Base-by-base conservation (phyloP, 2,888 invertebrate genomes). In the Cephus pulcher region DNA sequence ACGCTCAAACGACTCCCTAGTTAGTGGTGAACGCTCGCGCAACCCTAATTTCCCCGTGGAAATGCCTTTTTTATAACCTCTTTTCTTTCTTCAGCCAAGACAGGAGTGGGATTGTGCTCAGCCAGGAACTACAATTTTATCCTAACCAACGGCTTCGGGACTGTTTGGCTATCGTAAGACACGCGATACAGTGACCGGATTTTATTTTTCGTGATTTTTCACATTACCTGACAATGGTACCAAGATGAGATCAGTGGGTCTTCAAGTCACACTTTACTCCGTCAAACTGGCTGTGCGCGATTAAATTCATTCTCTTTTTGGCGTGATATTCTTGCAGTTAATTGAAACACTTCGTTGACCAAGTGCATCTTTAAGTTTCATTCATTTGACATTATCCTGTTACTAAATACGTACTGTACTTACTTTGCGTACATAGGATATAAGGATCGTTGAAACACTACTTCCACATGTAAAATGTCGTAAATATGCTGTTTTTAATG, bases 401-500 rank as follows among this genome's bases (percentile, higher is more conserved):
- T 56, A 15, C 1, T 56, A 23, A 56, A 56, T 56, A 1, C 2
- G 33, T 23, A 56, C 9, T 33, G 4, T 33, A 9, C 56, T 56
- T 56, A 15, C 9, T 56, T 56, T 9, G 56, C 23, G 56, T 23
- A 56, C 56, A 23, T 56, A 6, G 15, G 56, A 34, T 69, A 73
- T 73, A 23, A 23, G 56, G 73, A 34, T 76, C 75, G 74, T 76
- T n/a, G 37, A 75, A 74, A 75, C 75, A 75, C 34, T 74, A 33
- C 76, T 76, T 78, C 76, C 69, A 78, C 37, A 34, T 78, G 69
- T 74, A 76, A 78, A 75, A 76, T 78, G 76, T 76, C 76, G 74
- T 92, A 92, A 92, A 84, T 83, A 86, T 87, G 83, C 84, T 83
- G 79, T 82, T 81, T 85, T 84, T 84, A 78, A 80, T 75, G 78